These are phyloP conservation scores for Odontamblyopus lacepedii DNA, from an alignment of 2,797 vertebrate species.

Conservation along the genomic window DNA sequence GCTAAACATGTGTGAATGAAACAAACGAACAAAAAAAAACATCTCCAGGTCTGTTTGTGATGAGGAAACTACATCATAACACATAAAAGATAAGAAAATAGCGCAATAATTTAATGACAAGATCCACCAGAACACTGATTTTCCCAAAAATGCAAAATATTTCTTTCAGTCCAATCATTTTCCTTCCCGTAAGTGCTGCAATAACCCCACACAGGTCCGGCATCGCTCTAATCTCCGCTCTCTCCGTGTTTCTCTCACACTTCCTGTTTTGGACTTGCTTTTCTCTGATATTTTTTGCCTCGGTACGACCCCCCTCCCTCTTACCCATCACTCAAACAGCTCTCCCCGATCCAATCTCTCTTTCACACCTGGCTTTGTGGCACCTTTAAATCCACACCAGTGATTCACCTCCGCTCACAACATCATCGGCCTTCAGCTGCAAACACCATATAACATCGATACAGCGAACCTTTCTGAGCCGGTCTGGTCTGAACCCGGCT, in stretches of 20 bases:
- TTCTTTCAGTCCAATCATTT: not conserved
- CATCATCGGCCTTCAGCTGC: not conserved
- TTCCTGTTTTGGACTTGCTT: slow-evolving; percentile 1
- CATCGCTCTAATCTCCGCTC: not conserved
- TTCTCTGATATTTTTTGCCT: not conserved
- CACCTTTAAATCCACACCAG: slow-evolving; percentile 7
- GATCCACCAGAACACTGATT: too few relatives aligned
- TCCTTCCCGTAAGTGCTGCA: not conserved
- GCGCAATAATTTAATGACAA: too few relatives aligned
- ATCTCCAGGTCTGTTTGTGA: too few relatives aligned
- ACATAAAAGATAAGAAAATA: too few relatives aligned
- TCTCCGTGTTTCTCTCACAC: not conserved
- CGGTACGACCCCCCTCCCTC: not conserved
- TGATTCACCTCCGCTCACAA: slow-evolving; percentile 3
- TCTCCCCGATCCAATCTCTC: slow-evolving; percentile 3
- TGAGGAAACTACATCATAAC: too few relatives aligned
- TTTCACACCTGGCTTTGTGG: slow-evolving; percentile 7
- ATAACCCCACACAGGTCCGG: not conserved
- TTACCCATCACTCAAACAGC: not conserved
- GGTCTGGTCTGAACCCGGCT: not conserved
- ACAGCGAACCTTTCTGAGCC: not conserved
- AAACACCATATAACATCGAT: not conserved
- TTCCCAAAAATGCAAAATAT: too few relatives aligned
- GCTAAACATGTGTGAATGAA: too few relatives aligned
- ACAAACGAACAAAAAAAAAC: too few relatives aligned